Base-by-base conservation (phyloP, 2,113 vertebrate genomes). In the Carassius auratus region DNA sequence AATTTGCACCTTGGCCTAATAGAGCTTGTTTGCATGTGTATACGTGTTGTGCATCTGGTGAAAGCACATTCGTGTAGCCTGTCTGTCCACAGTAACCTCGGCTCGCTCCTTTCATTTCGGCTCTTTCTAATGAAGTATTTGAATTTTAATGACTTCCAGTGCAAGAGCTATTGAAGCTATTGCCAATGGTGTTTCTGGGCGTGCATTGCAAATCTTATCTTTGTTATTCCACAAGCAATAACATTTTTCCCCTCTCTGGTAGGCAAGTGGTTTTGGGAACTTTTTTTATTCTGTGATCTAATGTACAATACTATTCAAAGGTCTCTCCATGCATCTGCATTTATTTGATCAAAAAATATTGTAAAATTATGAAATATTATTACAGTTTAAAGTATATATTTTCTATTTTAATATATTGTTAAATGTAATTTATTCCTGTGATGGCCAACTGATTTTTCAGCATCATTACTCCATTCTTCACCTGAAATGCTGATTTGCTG, bases 1-100 rank as follows among this genome's bases (percentile, higher is more conserved):
- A 33, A 69, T 81, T 81, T 81, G 23, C 79, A 69, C 79, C 62
- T 81, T 81, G 45, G 69, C 45, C 50, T 68, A 23, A 68, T 26
- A 81, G 62, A 52, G 5, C 4, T 68, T 48, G 36, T 52, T 30
- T 81, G 38, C 38, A 30, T 52, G 45, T 69, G 48, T 50, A 52
- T 52, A 26, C 17, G 14, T 77, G 77, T 79, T 68, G 17, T 8
- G 14, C 23, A 76, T 76, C 48, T 55, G n/a, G 0, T 62, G 59
- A 62, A 66, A 26, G 42, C 3, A 8, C 42, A 17, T 17, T 48
- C 7, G 8, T 48, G 13, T 62, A 38, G 36, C 21, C 57, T 62
- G 15, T 48, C 59, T 30, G 12, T 26, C 21, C 36, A 81, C 38
- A 42, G 33, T 79, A 79, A 36, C 17, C 12, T 19, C n/a, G 50